Conservation (phyloP, 2,113 vertebrate genomes). For the Rynchops niger region DNA sequence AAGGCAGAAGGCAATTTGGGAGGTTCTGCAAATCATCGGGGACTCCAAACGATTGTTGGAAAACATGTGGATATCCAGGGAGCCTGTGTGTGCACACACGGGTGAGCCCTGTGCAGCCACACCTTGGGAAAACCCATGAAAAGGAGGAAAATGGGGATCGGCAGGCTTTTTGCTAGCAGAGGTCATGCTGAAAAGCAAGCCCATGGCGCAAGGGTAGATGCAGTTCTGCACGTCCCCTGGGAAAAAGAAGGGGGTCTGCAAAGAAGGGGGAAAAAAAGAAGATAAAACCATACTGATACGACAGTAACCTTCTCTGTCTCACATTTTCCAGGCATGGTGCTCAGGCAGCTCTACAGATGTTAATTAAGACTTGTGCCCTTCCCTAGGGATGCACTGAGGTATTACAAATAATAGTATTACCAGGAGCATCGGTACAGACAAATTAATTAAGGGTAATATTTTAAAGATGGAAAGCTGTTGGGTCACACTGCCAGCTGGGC, state of each 20-base stretch:
- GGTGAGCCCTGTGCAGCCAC: not conserved
- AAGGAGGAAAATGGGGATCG: rapidly evolving
- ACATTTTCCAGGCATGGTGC: constrained; percentile 25
- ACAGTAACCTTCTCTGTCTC: not conserved
- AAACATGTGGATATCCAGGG: not conserved
- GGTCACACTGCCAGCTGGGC: not conserved
- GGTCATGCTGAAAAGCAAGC: not conserved
- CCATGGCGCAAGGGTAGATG: not conserved
- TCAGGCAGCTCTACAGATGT: constrained; percentile 36
- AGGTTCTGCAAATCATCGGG: not conserved
- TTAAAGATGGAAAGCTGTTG: not conserved
- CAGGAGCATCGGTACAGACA: not conserved
- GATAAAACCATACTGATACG: not conserved
- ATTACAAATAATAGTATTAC: constrained; percentile 55
- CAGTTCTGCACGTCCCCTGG: not conserved
- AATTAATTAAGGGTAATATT: constrained; percentile 53
- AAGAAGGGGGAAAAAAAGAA: not conserved
- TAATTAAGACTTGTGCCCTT: constrained; percentile 59
- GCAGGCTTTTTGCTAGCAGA: not conserved
- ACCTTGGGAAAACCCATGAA: not conserved
- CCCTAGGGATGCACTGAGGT: constrained; percentile 19
- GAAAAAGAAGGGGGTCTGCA: not conserved
- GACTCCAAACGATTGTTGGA: not conserved
- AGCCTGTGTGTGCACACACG: rapidly evolving
- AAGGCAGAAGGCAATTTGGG: not conserved